Evolutionary conservation across 2,113 vertebrate species (phyloP).

Genomic region (Oreochromis tanganicae): DNA sequence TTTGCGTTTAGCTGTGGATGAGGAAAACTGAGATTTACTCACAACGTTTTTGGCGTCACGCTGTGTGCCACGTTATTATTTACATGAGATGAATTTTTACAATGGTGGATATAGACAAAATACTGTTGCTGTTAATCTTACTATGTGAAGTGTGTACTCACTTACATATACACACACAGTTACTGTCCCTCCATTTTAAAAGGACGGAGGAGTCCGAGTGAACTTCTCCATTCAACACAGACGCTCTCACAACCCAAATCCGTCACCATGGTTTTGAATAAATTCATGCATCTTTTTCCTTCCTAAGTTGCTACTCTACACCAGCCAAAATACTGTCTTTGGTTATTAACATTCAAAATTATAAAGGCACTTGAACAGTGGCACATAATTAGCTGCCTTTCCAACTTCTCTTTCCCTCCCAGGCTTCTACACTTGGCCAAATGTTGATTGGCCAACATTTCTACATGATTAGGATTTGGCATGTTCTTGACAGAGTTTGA

Average conservation of each 20-base stretch:
- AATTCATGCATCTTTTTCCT: neutral
- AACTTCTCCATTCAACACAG: neutral
- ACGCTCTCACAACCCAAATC: neutral
- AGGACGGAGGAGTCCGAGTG: neutral
- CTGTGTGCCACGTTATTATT: neutral
- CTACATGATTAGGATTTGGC: too few relatives aligned
- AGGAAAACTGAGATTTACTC: neutral
- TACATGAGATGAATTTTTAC: neutral
- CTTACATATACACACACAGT: neutral
- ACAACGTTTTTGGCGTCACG: rapidly evolving
- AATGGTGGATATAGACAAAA: neutral
- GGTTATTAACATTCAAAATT: neutral
- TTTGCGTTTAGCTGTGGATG: neutral
- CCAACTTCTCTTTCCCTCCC: neutral
- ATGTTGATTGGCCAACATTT: neutral
- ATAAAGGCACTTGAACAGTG: neutral
- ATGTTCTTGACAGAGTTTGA: neutral
- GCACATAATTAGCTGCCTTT: neutral
- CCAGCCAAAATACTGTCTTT: neutral
- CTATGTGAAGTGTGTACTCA: neutral
- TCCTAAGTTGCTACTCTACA: neutral
- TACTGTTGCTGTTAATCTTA: neutral
- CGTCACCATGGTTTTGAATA: neutral
- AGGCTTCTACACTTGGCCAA: neutral
- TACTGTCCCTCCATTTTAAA: neutral